Conservation (phyloP, 2,888 invertebrate species). For the Heliconius erato region DNA sequence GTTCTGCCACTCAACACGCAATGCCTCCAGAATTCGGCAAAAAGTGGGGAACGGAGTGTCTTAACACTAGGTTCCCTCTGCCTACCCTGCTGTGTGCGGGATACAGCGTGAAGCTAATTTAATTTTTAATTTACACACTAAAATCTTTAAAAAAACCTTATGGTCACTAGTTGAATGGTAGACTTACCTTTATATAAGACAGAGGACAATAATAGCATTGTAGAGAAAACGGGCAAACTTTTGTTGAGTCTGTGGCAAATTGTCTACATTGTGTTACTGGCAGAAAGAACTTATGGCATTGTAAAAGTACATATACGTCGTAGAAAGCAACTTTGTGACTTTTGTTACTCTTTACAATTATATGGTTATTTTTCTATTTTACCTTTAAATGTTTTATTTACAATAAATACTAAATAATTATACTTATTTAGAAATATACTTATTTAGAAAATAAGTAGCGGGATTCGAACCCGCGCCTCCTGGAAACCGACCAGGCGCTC, state of each 20-base stretch:
- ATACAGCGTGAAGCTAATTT: too few relatives aligned
- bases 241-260: conserved; percentile 38
- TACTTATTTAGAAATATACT: too few relatives aligned
- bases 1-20: too few relatives aligned
- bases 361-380: not conserved
- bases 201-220: conserved; percentile 20
- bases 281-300: conserved; percentile 29
- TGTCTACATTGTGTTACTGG: conserved; percentile 40
- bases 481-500: too few relatives aligned
- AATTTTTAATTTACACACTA: too few relatives aligned
- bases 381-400: not conserved
- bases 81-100: too few relatives aligned
- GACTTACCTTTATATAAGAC: conserved; percentile 7
- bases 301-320: conserved; percentile 30
- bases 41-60: too few relatives aligned
- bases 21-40: too few relatives aligned
- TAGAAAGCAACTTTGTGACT: conserved; percentile 26
- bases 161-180: not conserved
- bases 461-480: too few relatives aligned
- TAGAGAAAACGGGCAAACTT: conserved; percentile 37
- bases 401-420: not conserved
- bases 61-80: too few relatives aligned
- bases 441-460: too few relatives aligned
- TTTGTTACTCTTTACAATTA: not conserved
- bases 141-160: not conserved